Evolutionary conservation across 2,888 invertebrate species (phyloP).

Genomic region (Drosophila subsilvestris): DNA sequence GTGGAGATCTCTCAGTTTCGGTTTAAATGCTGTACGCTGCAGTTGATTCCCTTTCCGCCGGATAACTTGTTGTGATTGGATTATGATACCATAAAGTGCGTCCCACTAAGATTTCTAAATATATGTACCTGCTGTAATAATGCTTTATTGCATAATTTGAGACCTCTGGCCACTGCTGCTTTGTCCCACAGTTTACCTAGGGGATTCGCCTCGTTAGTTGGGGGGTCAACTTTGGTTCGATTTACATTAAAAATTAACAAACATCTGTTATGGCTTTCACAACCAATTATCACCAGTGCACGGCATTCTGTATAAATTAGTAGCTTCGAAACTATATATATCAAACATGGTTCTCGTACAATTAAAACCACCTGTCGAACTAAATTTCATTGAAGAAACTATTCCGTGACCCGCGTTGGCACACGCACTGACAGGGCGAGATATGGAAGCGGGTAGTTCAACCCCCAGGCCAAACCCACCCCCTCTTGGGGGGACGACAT

Average conservation of each 20-base stretch:
- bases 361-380: slow-evolving; percentile 46
- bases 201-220: neutral
- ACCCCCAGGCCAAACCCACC: slow-evolving; percentile 15
- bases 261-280: slow-evolving; percentile 52
- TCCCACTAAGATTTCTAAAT: neutral
- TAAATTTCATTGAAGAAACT: neutral
- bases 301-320: neutral
- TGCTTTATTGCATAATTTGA: neutral
- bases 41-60: slow-evolving; percentile 41
- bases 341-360: neutral
- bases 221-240: slow-evolving; percentile 10
- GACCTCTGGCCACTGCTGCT: neutral
- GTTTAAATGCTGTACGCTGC: slow-evolving; percentile 60
- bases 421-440: neutral
- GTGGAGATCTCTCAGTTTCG: slow-evolving; percentile 56
- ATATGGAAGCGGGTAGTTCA: neutral
- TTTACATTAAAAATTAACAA: slow-evolving; percentile 59
- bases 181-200: neutral
- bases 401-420: slow-evolving; percentile 2
- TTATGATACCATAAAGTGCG: neutral
- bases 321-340: neutral
- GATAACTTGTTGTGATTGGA: slow-evolving; percentile 5
- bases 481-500: neutral
- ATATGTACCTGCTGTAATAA: neutral
- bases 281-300: neutral